phyloP scores from a whole-genome alignment of 1,140 invertebrate species.

The Acyrthosiphon pisum region DNA sequence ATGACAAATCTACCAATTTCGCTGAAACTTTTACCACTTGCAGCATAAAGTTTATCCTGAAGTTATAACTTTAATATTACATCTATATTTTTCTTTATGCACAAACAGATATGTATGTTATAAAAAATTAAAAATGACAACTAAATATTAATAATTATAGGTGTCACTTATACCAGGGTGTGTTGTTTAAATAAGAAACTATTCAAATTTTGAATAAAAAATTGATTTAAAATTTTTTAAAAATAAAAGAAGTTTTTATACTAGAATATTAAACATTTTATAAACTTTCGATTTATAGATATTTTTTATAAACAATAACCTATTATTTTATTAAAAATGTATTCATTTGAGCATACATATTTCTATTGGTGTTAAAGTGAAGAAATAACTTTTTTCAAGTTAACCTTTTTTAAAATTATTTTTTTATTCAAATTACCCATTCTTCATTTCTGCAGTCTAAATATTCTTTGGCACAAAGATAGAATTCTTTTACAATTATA shows the following conservation, averaged over 20 bases:
- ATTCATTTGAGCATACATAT: neutral
- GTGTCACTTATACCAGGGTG: neutral
- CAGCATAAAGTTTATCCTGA: conserved; percentile 51
- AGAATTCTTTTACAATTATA: conserved; percentile 45
- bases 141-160: neutral
- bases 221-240: neutral
- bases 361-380: neutral
- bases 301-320: no score
- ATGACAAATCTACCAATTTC: conserved; percentile 73
- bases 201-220: neutral
- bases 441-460: conserved; percentile 51
- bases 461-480: conserved; percentile 39
- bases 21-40: conserved; percentile 44
- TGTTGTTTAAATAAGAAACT: neutral
- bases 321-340: neutral
- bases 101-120: neutral
- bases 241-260: neutral
- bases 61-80: neutral
- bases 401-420: neutral
- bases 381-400: neutral
- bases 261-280: neutral
- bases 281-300: no score
- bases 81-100: neutral
- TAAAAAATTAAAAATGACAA: neutral
- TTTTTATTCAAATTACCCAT: conserved; percentile 17